Conservation (phyloP, 2,113 vertebrate genomes). For the Cromileptes altivelis region DNA sequence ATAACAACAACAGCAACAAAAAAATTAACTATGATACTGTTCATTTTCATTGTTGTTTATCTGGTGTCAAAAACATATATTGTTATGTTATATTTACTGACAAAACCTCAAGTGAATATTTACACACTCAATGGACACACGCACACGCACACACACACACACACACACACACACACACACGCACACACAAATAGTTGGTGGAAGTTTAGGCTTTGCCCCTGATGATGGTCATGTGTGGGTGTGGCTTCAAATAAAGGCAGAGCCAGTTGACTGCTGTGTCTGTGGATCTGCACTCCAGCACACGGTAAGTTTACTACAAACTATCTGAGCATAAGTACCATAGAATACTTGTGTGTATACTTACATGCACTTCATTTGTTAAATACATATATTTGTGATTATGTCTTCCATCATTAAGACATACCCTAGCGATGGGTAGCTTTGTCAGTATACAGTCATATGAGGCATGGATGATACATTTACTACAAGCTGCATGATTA, state of each 20-base stretch:
- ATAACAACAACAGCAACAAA: too few relatives aligned
- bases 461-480: too few relatives aligned
- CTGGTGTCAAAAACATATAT: background rate
- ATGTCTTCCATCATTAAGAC: background rate
- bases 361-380: background rate
- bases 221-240: background rate
- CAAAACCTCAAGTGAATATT: background rate
- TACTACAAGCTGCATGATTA: too few relatives aligned
- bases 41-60: background rate
- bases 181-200: background rate
- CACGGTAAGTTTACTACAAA: slow-evolving; percentile 23
- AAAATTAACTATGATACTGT: too few relatives aligned
- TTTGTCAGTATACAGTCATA: background rate
- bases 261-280: background rate
- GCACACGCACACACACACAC: too few relatives aligned
- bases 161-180: too few relatives aligned
- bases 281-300: slow-evolving; percentile 8
- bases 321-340: background rate
- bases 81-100: background rate
- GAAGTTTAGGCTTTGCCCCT: background rate
- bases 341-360: background rate
- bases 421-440: background rate
- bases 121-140: background rate
- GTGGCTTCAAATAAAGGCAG: slow-evolving; percentile 24
- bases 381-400: background rate